Base-by-base conservation (phyloP, 2,888 invertebrate species). In the Leptura quadrifasciata region DNA sequence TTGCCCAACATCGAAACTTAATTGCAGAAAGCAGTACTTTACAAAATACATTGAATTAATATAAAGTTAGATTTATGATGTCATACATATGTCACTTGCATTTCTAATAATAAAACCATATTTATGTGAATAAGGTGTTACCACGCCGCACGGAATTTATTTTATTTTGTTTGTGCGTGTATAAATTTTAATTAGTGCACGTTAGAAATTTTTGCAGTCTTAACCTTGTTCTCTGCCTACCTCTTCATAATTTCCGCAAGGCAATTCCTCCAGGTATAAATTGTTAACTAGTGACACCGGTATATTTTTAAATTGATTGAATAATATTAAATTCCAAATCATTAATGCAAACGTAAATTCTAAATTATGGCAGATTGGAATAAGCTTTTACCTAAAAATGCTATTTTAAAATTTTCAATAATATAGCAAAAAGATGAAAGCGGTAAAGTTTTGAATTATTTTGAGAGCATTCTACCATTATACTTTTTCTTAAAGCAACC, bases 31-130 rank as follows among this genome's bases (percentile, higher is more conserved):
- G 54, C 52, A 54, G 21, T 67, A 67, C 65, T 52, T 54, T n/a
- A 52, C 54, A 27, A 65, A 54, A 21, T 39, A 21, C 20, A 52
- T 20, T 27, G 65, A 54, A 67, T 67, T 67, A 67, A 67, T 54
- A 54, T 54, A 52, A 67, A 54, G 17, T 15, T 52, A 47, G 52
- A 67, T 67, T 52, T 67, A 67, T 24, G 60, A 24, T 21, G 24
- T 52, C 52, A 47, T 15, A 27, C 55, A 31, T 31, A 24, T 52
- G 71, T 52, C 61, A 27, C 21, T 18, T 61, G 61, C 27, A 27
- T 71, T 58, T 71, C 61, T 39, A 52, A 70, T 57, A 70, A 70
- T 52, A 61, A 60, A 71, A 52, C 57, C 18, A 39, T 58, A 27
- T 60, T 70, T 68, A 68, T 55, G 68, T 17, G 47, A 8, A 55